Percentiles rank a stretch among this genome's conserved stretches.
Conservation (phyloP, 2,797 vertebrate species). For the Notolabrus celidotus region DNA sequence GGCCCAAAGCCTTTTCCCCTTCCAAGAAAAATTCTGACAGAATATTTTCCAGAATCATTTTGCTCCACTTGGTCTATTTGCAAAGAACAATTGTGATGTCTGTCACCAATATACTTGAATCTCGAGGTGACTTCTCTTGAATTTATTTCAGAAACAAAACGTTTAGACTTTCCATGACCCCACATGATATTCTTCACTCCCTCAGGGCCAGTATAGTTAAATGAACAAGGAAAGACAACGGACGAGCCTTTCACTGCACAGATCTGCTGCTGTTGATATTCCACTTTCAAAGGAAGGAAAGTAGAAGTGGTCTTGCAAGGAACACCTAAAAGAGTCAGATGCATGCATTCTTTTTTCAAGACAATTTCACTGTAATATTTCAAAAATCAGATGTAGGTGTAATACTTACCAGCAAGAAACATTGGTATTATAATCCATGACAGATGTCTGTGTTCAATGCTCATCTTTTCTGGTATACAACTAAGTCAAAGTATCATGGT, state of each 20-base stretch:
- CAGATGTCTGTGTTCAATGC: not conserved
- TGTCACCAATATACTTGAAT: conserved; percentile 39
- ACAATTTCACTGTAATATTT: not conserved
- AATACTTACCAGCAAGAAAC: conserved; percentile 36
- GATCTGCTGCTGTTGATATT: conserved; percentile 1
- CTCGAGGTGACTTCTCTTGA: fast-evolving
- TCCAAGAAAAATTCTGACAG: not conserved
- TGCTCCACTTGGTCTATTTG: conserved; percentile 38
- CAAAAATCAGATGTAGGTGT: not conserved
- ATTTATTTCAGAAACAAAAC: not conserved
- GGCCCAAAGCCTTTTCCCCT: fast-evolving
- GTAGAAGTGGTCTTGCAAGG: conserved; percentile 12
- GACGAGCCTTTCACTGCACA: conserved; percentile 38
- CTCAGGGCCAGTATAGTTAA: not conserved
- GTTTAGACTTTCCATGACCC: not conserved
- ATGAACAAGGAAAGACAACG: conserved; percentile 32
- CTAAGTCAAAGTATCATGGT: not conserved
- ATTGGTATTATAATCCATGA: conserved; percentile 21
- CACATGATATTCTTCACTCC: not conserved
- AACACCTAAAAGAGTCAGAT: conserved; percentile 46
- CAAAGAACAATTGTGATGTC: conserved; percentile 31
- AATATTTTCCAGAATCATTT: conserved; percentile 29
- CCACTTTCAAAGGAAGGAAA: conserved; percentile 22
- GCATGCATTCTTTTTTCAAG: not conserved
- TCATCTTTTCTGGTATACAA: conserved; percentile 16